Evolutionary conservation across 2,888 invertebrate genomes (phyloP).

Genomic region (Synanthedon vespiformis): DNA sequence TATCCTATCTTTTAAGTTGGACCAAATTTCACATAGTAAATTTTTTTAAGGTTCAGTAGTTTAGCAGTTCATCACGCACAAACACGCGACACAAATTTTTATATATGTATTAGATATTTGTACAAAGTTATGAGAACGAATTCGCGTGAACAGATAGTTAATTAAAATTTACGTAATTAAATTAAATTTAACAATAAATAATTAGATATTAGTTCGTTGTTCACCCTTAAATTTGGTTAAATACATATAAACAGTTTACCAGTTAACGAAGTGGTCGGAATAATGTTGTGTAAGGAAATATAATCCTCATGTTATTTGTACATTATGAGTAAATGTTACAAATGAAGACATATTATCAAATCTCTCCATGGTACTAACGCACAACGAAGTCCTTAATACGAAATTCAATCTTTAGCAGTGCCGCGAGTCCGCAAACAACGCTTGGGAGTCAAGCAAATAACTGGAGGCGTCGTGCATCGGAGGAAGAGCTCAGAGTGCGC

Average conservation of each 20-base stretch:
- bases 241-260: not conserved
- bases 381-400: conserved; percentile 18
- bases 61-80: no score
- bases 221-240: not conserved
- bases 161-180: no score
- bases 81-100: no score
- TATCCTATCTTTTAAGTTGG: no score
- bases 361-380: conserved; percentile 4
- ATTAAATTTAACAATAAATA: no score
- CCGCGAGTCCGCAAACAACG: conserved; percentile 15
- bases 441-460: conserved; percentile 4
- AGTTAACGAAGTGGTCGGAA: not conserved
- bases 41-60: no score
- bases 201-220: no score
- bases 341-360: not conserved
- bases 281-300: not conserved
- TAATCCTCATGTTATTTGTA: not conserved
- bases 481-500: not conserved
- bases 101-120: no score
- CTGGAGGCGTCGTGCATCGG: conserved; percentile 3
- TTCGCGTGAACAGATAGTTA: not conserved
- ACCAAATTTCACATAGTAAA: no score
- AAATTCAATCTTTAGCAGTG: conserved; percentile 23
- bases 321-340: not conserved
- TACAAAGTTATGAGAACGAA: no score